These are phyloP conservation scores for Micromys minutus DNA, from an alignment of 2,113 vertebrate genomes.

Conservation along the genomic window DNA sequence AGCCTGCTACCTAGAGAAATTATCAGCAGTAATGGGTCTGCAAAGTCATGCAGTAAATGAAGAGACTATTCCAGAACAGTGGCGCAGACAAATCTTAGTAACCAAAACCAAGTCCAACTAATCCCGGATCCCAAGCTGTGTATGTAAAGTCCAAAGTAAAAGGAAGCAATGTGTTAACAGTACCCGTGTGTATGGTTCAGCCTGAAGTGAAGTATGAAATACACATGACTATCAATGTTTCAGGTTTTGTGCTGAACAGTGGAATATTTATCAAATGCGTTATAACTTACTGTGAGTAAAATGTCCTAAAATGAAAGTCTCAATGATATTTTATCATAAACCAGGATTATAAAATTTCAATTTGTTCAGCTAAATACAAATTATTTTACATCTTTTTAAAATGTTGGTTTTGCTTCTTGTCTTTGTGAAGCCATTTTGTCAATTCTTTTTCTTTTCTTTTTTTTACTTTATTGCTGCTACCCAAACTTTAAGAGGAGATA, in stretches of 20 bases:
- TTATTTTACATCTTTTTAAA: background rate
- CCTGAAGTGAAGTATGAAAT: background rate
- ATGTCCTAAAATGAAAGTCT: background rate
- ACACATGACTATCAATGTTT: background rate
- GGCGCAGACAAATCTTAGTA: background rate
- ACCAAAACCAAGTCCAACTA: background rate
- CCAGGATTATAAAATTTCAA: background rate
- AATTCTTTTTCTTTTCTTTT: conserved; percentile 24
- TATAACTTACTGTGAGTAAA: background rate
- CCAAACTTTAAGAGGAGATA: background rate
- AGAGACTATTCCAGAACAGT: background rate
- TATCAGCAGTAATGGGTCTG: background rate
- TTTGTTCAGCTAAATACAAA: background rate
- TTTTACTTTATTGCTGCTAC: background rate
- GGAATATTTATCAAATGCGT: conserved; percentile 16
- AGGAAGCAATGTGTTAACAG: background rate
- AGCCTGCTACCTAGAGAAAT: background rate
- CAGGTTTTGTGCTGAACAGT: background rate
- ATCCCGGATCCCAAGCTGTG: background rate
- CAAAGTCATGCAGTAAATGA: background rate
- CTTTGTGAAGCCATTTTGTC: background rate
- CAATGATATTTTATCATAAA: background rate
- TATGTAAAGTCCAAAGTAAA: background rate
- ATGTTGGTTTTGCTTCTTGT: background rate
- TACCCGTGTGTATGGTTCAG: background rate